Evolutionary conservation across 2,888 invertebrate genomes (phyloP), one percentile per base, ranked within the genome.

Genomic region (Trissolcus brochymenae): DNA sequence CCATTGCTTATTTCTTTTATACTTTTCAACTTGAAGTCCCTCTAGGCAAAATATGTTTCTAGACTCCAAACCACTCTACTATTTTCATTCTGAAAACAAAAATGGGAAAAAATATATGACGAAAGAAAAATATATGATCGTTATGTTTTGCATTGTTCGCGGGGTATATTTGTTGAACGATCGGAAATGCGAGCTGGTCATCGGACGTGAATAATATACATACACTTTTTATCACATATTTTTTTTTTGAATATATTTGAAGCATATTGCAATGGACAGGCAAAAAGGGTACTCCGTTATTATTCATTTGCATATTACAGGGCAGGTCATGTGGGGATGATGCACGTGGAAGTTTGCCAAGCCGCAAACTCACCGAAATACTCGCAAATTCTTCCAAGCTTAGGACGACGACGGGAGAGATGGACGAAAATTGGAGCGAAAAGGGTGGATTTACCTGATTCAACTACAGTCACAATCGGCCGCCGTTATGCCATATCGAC

Each of bases 221-320:
- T 14, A 7, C 29, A 29, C 40, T 29, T 21, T 13, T 11, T 49
- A 43, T n/a, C 25, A 53, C 16, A 60, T 40, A 46, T 46, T 61
- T 50, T 46, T 61, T 50, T 16, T 46, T 4, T 54, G 13, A 64
- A 51, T 46, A 54, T 19, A 59, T 59, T 72, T 53, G 6, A 41
- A 40, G 40, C 55, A 56, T 62, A 61, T 70, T 64, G 54, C 29
- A 46, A 50, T 13, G 60, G 56, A 68, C 46, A 61, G 61, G 25
- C 43, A 51, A 64, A 73, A 73, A 77, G 76, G 74, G 67, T 79
- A 76, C 64, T 76, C 78, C 75, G 78, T 77, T 73, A 80, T 82
- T 80, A 81, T 82, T 83, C 82, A 83, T 85, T 84, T 83, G 81
- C 84, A 84, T 84, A 84, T 84, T 85, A 84, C 81, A 79, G 79